Base-by-base conservation (phyloP, 2,113 vertebrate genomes). In the Pteropus alecto region DNA sequence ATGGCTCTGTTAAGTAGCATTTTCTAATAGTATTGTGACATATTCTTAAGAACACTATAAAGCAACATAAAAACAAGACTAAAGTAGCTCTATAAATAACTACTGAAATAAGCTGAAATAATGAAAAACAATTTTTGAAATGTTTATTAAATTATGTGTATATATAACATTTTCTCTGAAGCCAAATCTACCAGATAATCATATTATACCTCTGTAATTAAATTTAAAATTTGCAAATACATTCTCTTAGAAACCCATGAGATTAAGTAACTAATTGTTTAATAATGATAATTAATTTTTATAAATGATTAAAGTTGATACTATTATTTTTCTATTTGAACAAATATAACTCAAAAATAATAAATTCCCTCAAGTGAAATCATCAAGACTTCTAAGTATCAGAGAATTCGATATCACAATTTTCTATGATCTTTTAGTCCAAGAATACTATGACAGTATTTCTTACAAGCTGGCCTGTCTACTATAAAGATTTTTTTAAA, bases 301-400 rank as follows among this genome's bases (percentile, higher is more conserved):
- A 79, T 43, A 93, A 93, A 91, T 88, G 43, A 79, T 19, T 91
- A 71, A 19, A 63, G n/a, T 1, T 78, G 22, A 48, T 61, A 58
- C 30, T 90, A 88, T 33, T 93, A 86, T 63, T 96, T 94, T 94
- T n/a, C 82, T 87, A 35, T 87, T 38, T 95, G 58, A 95, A 95
- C 65, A 90, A 58, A 95, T 93, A 35, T 95, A 93, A 97, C 90
- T 97, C 85, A 93, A 90, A 77, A 95, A 84, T 21, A 95, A 90
- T 94, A 98, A 81, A 96, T 97, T 95, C 95, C 97, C 35, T 91
- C 65, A 63, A 10, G 24, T 58, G 21, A 93, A 95, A 76, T 67
- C 54, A 74, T 46, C 22, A 78, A 87, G 92, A 92, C 2, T 61
- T 79, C 24, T 87, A 13, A 79, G 24, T 18, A 71, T 46, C 38